Evolutionary conservation across 2,888 invertebrate genomes (phyloP), one percentile per base, ranked within the genome.

Genomic region (Silvanus unidentatus): DNA sequence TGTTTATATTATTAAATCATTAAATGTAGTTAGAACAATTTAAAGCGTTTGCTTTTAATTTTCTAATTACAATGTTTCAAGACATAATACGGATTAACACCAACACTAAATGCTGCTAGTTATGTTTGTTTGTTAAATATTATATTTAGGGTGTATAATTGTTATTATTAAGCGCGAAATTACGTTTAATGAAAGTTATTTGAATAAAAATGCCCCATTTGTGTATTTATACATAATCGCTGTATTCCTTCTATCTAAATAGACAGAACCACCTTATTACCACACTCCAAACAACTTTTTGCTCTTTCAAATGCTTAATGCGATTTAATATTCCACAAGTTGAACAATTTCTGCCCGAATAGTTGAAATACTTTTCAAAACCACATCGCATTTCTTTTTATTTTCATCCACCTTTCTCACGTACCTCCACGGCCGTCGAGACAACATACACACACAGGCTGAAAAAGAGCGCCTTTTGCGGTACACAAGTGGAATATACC

Each of bases 1-100:
- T 63, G 59, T 62, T 63, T 62, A 59, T 63, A 59, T 64, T 61
- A 68, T 67, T 67, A 68, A 62, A 58, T 60, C 27, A 40, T 40
- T 22, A 40, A 40, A 16, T 27, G 10, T 39, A 45, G 39, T 42
- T 38, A 43, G 30, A 43, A 43, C 44, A 41, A 44, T 44, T 44
- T 49, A 49, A 42, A 45, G 29, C 40, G 44, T 39, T 47, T 47
- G 48, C 50, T 49, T 50, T 52, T 57, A 58, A 58, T 59, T 58
- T 53, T 44, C 50, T 58, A 59, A 60, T 57, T 57, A 52, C 43
- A 43, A 45, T 44, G 50, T 51, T 49, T 32, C 32, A 32, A 32
- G 32, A 11, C 32, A 47, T 45, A 49, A 47, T 47, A 44, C 45
- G 48, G 53, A 54, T 57, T 54, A 57, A 51, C 54, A 49, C 53